A percentile compares a stretch with the other conserved stretches of the same genome.
These are phyloP conservation scores for Enteromius mattozi DNA, from an alignment of 2,797 vertebrate species.

Conservation along the genomic window DNA sequence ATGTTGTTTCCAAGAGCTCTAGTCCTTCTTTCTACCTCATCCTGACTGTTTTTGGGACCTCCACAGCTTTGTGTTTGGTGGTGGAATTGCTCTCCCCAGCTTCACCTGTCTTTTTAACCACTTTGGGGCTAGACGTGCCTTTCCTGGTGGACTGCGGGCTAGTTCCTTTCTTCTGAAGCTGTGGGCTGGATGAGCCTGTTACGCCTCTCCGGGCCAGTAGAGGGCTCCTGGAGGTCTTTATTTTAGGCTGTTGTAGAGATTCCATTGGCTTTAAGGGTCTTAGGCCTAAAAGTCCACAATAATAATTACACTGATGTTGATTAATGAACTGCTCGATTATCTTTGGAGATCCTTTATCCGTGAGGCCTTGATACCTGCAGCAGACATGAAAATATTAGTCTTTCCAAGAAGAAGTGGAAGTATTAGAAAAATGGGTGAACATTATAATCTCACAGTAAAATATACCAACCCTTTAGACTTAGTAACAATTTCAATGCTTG, in stretches of 20 bases:
- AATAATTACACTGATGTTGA: slow-evolving; percentile 89
- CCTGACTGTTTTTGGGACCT: slow-evolving; percentile 69
- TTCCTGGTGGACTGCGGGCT: slow-evolving; percentile 85
- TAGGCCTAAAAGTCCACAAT: slow-evolving; percentile 88
- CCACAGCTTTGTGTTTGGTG: slow-evolving; percentile 71
- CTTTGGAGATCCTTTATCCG: slow-evolving; percentile 84
- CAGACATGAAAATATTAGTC: slow-evolving; percentile 40
- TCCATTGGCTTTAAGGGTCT: slow-evolving; percentile 82
- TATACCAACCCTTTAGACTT: slow-evolving; percentile 91
- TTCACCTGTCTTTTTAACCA: slow-evolving; percentile 77
- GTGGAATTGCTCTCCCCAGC: slow-evolving; percentile 69
- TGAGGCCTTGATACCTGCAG: slow-evolving; percentile 93
- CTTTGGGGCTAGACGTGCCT: slow-evolving; percentile 77
- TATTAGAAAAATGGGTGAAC: neutral
- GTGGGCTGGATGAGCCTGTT: slow-evolving; percentile 87
- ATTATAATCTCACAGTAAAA: neutral
- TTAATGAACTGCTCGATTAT: slow-evolving; percentile 88
- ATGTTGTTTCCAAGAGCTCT: neutral
- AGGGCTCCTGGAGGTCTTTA: slow-evolving; percentile 91
- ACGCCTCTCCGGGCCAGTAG: slow-evolving; percentile 81
- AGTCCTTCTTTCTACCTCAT: slow-evolving; percentile 74
- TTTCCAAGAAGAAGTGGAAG: neutral
- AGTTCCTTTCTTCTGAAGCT: slow-evolving; percentile 85
- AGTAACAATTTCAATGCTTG: slow-evolving; percentile 89
- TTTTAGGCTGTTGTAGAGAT: slow-evolving; percentile 80